Percentiles rank a stretch among this genome's conserved stretches.
These are phyloP conservation scores for Drosophila rhopaloa DNA, from an alignment of 1,140 invertebrate species.

Conservation along the genomic window DNA sequence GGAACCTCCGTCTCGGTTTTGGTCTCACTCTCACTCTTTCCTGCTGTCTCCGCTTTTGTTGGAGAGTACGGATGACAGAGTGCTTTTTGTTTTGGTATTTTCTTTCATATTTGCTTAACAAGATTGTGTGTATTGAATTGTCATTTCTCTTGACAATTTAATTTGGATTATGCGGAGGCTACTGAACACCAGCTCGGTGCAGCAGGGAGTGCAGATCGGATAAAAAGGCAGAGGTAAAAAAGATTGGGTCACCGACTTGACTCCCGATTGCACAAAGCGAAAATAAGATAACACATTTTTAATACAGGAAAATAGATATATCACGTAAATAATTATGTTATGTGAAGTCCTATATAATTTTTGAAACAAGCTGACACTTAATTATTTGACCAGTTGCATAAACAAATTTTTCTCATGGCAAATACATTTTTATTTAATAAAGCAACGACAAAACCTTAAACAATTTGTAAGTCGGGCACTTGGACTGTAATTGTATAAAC, in stretches of 20 bases:
- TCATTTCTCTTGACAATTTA: conserved; percentile 83
- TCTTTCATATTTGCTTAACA: conserved; percentile 73
- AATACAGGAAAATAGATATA: too few relatives aligned
- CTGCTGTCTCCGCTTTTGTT: conserved; percentile 37
- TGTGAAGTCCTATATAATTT: too few relatives aligned
- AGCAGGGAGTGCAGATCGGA: conserved; percentile 20
- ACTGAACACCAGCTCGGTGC: conserved; percentile 46
- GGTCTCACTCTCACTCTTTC: conserved; percentile 27
- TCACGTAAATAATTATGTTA: too few relatives aligned
- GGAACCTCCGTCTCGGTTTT: conserved; percentile 20
- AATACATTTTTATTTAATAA: too few relatives aligned
- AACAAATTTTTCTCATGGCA: too few relatives aligned
- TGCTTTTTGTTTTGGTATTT: conserved; percentile 73
- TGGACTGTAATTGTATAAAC: too few relatives aligned
- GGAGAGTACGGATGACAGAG: conserved; percentile 62
- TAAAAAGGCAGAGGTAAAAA: conserved; percentile 39
- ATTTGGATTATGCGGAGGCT: conserved; percentile 79
- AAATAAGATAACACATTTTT: not conserved
- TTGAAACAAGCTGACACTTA: too few relatives aligned
- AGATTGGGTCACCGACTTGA: conserved; percentile 22
- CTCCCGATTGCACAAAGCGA: not conserved
- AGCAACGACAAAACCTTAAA: too few relatives aligned
- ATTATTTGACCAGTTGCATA: too few relatives aligned
- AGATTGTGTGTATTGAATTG: conserved; percentile 80
- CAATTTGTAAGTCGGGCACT: too few relatives aligned